Evolutionary conservation across 2,113 vertebrate genomes (phyloP).

Genomic region (Butastur rufipennis): DNA sequence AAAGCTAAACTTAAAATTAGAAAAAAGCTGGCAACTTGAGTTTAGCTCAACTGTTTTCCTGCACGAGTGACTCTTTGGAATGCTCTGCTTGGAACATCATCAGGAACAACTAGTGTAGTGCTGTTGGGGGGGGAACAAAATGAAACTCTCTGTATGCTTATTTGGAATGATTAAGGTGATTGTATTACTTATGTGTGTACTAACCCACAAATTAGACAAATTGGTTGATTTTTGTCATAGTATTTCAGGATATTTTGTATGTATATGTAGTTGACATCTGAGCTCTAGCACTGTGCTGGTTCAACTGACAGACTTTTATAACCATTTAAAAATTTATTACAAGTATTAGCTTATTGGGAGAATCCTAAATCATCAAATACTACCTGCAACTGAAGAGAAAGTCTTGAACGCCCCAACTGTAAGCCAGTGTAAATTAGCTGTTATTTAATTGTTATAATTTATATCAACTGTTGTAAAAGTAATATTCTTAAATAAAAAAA

Average conservation of each 20-base stretch:
- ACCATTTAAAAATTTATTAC: slow-evolving; percentile 4
- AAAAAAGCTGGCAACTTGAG: slow-evolving; percentile 12
- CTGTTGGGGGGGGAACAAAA: background rate
- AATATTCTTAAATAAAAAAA: background rate
- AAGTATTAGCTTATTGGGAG: slow-evolving; percentile 16
- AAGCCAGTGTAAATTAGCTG: background rate
- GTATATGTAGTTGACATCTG: background rate
- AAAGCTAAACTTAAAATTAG: slow-evolving; percentile 37
- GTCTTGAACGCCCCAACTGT: background rate
- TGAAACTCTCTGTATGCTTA: background rate
- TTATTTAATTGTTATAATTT: background rate
- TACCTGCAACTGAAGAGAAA: background rate
- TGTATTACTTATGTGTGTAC: background rate
- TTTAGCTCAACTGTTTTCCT: slow-evolving; percentile 48
- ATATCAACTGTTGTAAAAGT: background rate
- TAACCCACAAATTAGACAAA: background rate
- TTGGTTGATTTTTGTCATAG: background rate
- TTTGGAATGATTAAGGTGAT: background rate
- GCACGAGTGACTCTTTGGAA: slow-evolving; percentile 43
- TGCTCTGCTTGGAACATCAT: slow-evolving; percentile 36
- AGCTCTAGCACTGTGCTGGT: background rate
- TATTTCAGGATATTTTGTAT: background rate
- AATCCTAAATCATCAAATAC: background rate
- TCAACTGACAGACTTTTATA: slow-evolving; percentile 5
- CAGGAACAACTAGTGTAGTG: background rate